Evolutionary conservation across 1,140 invertebrate genomes (phyloP).

Genomic region (Listronotus bonariensis): DNA sequence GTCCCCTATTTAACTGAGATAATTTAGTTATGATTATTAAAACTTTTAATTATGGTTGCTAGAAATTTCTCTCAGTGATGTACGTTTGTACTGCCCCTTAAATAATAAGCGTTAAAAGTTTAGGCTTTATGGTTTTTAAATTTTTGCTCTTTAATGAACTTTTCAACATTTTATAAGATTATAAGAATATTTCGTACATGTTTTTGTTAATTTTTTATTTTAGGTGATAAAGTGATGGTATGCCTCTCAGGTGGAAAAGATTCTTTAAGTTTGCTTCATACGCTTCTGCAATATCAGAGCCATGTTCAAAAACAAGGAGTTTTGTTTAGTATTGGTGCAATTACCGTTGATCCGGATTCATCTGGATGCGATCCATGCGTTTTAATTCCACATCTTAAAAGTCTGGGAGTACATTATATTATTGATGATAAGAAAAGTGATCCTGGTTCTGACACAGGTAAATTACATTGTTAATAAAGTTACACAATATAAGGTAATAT

Average conservation of each 20-base stretch:
- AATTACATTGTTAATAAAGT: too few relatives aligned
- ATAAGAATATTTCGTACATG: too few relatives aligned
- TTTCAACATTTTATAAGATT: too few relatives aligned
- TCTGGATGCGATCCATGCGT: conserved; percentile 68
- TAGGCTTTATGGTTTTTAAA: too few relatives aligned
- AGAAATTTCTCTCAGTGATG: too few relatives aligned
- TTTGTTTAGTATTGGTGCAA: conserved; percentile 75
- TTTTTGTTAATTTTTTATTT: background rate
- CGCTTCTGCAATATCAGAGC: conserved; percentile 82
- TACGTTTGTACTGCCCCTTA: too few relatives aligned
- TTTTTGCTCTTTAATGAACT: too few relatives aligned
- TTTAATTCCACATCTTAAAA: conserved; percentile 70
- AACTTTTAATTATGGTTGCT: too few relatives aligned
- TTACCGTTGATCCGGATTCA: conserved; percentile 72
- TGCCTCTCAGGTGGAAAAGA: conserved; percentile 85
- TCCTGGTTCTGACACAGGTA: conserved; percentile 41
- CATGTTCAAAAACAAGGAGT: conserved; percentile 75
- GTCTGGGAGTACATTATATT: conserved; percentile 71
- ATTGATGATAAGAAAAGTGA: conserved; percentile 64
- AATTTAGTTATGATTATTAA: too few relatives aligned
- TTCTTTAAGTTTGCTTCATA: conserved; percentile 81
- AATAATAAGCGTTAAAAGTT: too few relatives aligned
- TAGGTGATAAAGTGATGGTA: conserved; percentile 74
- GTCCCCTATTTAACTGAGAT: too few relatives aligned
- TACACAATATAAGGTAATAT: too few relatives aligned